Evolutionary conservation across 2,113 vertebrate genomes (phyloP), one percentile per base, ranked within the genome.

Genomic region (Otus sunia): DNA sequence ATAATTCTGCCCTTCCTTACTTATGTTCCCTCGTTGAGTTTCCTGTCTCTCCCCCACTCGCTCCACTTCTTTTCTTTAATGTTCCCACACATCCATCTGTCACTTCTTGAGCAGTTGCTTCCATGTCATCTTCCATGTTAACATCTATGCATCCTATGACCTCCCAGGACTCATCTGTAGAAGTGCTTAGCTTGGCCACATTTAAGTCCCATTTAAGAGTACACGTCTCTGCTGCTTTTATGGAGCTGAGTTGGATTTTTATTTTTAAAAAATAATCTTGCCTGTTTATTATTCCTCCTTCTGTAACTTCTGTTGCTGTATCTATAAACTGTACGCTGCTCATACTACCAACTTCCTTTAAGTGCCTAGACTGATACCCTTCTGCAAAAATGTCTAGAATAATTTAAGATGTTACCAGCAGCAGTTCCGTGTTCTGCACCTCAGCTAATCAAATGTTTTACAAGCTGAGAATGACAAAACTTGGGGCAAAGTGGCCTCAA

Each of bases 71-170:
- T 80, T 97, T 93, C 86, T 91, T 80, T 85, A 68, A 78, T 78
- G 92, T 96, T 97, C 95, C 97, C 94, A 97, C 96, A 92, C 92
- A 95, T 75, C 95, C 94, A 96, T 97, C 96, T 97, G 95, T 96
- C 80, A 59, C 73, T 95, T 84, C 83, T 95, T 91, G 66, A 84
- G 94, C 94, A 67, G 68, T 96, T 94, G 89, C 83, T 94, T 94
- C 92, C 88, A 36, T 94, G 94, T 94, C 82, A 77, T 90, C 79
- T 90, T 71, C 67, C 86, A 26, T 86, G 83, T 62, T 96, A 23
- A 86, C 39, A 37, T 91, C 77, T 81, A 23, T 49, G 30, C 43
- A 64, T 83, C 73, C 52, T 43, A 0, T 81, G 95, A 96, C 95
- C 91, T 94, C 43, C 69, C 41, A 72, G 91, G 80, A 77, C 76